Conservation (phyloP, 2,113 vertebrate genomes). For the Cavia aperea region DNA sequence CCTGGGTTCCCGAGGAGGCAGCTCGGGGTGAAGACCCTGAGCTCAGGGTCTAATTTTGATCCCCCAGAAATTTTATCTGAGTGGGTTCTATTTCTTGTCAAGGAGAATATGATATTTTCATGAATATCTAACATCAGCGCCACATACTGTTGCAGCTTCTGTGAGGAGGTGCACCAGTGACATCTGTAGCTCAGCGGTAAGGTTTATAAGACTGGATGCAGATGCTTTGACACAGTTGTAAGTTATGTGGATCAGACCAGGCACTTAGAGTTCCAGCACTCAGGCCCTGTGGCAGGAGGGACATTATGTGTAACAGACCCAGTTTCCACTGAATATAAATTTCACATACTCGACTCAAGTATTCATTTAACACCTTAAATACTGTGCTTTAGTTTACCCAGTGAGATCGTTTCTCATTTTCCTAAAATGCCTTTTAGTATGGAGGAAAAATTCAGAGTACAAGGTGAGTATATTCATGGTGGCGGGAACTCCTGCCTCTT, state of each 20-base stretch:
- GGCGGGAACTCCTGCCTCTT: not conserved
- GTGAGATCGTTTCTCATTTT: not conserved
- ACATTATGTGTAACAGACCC: not conserved
- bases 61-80: not conserved
- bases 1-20: not conserved
- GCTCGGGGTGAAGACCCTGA: not conserved
- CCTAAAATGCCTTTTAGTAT: not conserved
- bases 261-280: not conserved
- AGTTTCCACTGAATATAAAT: not conserved
- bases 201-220: not conserved
- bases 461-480: not conserved
- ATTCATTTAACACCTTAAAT: slow-evolving; percentile 21
- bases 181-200: not conserved
- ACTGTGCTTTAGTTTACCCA: not conserved
- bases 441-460: not conserved
- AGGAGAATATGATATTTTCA: not conserved
- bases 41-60: not conserved
- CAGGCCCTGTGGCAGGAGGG: not conserved
- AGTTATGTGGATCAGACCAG: not conserved
- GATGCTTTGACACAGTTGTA: not conserved
- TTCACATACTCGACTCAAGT: not conserved
- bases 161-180: not conserved
- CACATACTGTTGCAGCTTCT: not conserved
- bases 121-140: not conserved
- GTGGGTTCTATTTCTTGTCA: not conserved